These are phyloP conservation scores for Colius striatus DNA, from an alignment of 2,113 vertebrate genomes.

Conservation along the genomic window DNA sequence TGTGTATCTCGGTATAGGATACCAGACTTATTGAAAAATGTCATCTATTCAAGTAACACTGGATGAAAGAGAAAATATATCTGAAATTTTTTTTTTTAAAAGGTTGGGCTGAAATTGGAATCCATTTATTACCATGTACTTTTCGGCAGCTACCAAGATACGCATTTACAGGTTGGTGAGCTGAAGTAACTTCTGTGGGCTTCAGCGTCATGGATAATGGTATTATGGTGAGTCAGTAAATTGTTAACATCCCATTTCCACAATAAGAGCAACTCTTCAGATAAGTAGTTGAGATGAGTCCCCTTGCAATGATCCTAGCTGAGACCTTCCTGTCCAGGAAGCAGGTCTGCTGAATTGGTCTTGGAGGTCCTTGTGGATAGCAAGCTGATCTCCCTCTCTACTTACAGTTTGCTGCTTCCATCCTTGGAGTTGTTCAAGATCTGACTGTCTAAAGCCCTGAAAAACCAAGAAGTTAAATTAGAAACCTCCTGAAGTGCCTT, in stretches of 20 bases:
- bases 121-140: background rate
- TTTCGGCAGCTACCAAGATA: background rate
- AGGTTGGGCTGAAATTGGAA: background rate
- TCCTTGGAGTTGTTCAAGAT: background rate
- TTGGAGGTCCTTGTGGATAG: background rate
- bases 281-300: background rate
- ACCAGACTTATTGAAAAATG: background rate
- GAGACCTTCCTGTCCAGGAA: background rate
- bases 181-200: background rate
- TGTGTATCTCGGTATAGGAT: background rate
- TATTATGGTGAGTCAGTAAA: background rate
- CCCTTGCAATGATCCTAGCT: background rate
- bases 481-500: background rate
- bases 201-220: background rate
- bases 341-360: background rate
- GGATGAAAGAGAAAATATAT: background rate
- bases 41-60: background rate
- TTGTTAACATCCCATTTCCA: background rate
- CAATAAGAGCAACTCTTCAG: background rate
- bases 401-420: background rate
- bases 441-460: background rate
- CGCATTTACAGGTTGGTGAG: background rate
- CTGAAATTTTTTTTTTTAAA: background rate
- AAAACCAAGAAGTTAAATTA: background rate
- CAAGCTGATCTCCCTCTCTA: accelerated